Conservation (phyloP, 2,888 invertebrate genomes). For the Galeruca laticollis region DNA sequence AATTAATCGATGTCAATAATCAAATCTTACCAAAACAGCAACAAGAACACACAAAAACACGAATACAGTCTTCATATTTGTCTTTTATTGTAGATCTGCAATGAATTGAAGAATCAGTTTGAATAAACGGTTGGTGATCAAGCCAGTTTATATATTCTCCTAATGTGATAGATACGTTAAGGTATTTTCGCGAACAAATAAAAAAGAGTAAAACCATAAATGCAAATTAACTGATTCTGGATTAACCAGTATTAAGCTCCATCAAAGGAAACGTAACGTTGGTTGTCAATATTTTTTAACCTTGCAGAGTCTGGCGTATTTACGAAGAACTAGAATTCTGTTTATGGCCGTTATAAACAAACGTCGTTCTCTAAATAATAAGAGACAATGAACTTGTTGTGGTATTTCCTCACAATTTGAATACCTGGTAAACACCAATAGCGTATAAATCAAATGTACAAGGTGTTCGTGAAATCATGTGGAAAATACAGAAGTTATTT, state of each 20-base stretch:
- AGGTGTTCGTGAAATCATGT: too few relatives aligned
- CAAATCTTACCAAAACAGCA: constrained; percentile 26
- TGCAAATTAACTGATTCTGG: not conserved
- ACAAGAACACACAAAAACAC: constrained; percentile 21
- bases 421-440: not conserved
- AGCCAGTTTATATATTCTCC: not conserved
- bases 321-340: not conserved
- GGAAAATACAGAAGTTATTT: too few relatives aligned
- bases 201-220: not conserved
- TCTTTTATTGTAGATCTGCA: not conserved
- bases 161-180: not conserved
- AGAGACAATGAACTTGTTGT: not conserved
- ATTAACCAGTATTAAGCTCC: not conserved
- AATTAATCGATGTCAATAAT: not conserved
- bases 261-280: not conserved
- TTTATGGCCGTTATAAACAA: not conserved
- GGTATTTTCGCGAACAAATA: not conserved
- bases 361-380: not conserved
- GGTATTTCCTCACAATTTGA: not conserved
- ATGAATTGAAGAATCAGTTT: not conserved
- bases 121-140: not conserved
- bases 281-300: not conserved
- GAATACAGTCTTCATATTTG: constrained; percentile 28
- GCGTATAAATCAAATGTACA: too few relatives aligned
- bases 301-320: not conserved